phyloP scores from a whole-genome alignment of 2,113 vertebrate genomes.

The Larimichthys crocea region DNA sequence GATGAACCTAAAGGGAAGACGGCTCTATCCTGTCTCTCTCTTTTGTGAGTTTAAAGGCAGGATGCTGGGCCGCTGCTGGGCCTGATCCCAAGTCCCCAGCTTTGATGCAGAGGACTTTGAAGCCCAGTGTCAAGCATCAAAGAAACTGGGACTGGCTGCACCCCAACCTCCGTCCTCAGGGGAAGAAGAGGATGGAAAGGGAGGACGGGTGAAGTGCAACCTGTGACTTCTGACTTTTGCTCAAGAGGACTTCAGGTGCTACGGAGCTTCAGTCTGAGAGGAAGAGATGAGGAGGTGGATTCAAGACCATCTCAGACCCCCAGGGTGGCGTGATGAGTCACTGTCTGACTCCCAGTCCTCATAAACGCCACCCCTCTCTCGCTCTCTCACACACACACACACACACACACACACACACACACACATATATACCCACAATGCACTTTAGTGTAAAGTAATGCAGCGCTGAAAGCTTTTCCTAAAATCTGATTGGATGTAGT shows the following conservation, averaged over 20 bases:
- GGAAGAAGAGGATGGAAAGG: not conserved
- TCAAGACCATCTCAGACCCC: slow-evolving; percentile 43
- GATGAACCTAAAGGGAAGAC: slow-evolving; percentile 19
- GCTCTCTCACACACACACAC: not conserved
- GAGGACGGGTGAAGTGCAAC: not conserved
- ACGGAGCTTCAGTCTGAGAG: not conserved
- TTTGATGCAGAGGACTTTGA: slow-evolving; percentile 70
- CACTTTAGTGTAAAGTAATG: slow-evolving; percentile 57
- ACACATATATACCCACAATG: slow-evolving; percentile 38
- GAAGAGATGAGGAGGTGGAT: slow-evolving; percentile 21
- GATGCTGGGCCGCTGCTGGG: slow-evolving; percentile 44
- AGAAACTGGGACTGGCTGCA: slow-evolving; percentile 41
- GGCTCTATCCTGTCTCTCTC: not conserved
- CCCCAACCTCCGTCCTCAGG: slow-evolving; percentile 24
- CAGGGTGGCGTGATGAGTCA: slow-evolving; percentile 59
- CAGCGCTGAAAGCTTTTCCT: slow-evolving; percentile 54
- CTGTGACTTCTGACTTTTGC: slow-evolving; percentile 19
- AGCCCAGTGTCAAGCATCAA: slow-evolving; percentile 63
- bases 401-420: slow-evolving; percentile 3
- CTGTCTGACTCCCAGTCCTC: slow-evolving; percentile 31
- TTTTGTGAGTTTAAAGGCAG: slow-evolving; percentile 3
- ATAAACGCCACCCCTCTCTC: not conserved
- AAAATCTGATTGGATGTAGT: slow-evolving; percentile 76
- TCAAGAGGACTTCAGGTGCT: slow-evolving; percentile 21
- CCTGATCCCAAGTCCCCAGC: slow-evolving; percentile 43